phyloP scores from a whole-genome alignment of 2,113 vertebrate genomes.

The Zonotrichia leucophrys region DNA sequence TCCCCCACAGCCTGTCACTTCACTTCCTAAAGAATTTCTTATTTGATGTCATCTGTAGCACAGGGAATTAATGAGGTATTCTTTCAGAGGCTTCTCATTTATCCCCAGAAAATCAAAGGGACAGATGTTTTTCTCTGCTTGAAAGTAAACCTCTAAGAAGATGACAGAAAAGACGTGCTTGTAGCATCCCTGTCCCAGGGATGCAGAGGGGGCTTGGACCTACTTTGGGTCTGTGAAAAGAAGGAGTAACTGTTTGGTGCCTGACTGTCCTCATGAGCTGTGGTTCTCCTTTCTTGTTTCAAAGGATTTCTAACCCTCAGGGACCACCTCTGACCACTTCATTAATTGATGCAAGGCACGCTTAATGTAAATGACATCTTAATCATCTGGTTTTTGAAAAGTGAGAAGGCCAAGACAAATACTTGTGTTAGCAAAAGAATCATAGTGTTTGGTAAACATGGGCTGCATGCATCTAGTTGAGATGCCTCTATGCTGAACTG shows the following conservation, averaged over 20 bases:
- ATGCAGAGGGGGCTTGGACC: not conserved
- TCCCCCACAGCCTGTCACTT: not conserved
- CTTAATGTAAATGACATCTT: not conserved
- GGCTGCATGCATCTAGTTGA: not conserved
- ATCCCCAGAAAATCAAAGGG: not conserved
- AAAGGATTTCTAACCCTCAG: not conserved
- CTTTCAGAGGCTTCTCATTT: not conserved
- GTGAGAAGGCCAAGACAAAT: not conserved
- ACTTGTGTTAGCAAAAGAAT: not conserved
- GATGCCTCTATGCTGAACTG: constrained; percentile 3
- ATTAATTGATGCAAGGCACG: not conserved
- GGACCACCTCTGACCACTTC: not conserved
- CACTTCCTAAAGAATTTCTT: not conserved
- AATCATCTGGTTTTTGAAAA: not conserved
- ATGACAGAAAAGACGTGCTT: not conserved
- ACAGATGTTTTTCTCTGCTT: not conserved
- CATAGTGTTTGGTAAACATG: not conserved
- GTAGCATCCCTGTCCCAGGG: not conserved
- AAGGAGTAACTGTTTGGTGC: not conserved
- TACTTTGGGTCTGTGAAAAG: not conserved
- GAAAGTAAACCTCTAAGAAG: not conserved
- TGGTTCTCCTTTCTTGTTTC: not conserved
- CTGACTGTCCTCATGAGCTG: not conserved
- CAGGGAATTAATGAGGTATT: constrained; percentile 26
- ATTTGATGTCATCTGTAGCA: not conserved